Percentiles rank a stretch among this genome's conserved stretches.
These are phyloP conservation scores for Chymomyza amoena DNA, from an alignment of 2,888 invertebrate species.

Conservation along the genomic window DNA sequence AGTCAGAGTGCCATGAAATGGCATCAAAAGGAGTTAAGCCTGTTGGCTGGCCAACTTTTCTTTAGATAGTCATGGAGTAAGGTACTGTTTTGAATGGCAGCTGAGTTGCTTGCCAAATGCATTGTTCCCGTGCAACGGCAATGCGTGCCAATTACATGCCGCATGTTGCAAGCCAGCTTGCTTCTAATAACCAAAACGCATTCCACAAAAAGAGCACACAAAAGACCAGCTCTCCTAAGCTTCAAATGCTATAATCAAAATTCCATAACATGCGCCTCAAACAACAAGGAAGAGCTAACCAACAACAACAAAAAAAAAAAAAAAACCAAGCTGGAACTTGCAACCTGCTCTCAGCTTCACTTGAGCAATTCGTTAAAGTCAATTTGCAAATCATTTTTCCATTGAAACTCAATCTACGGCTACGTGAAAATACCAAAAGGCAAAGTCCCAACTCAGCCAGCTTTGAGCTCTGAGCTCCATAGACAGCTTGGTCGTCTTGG, in stretches of 20 bases:
- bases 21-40: conserved; percentile 17
- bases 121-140: conserved; percentile 6
- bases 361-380: conserved; percentile 75
- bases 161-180: neutral
- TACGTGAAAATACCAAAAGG: conserved; percentile 71
- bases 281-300: conserved; percentile 14
- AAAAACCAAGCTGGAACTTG: too few species aligned
- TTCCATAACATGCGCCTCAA: conserved; percentile 54
- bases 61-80: conserved; percentile 14
- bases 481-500: conserved; percentile 8
- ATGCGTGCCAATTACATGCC: conserved; percentile 61
- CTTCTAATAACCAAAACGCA: conserved; percentile 26
- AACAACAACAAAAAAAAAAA: neutral
- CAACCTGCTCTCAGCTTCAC: conserved; percentile 24
- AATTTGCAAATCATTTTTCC: conserved; percentile 77
- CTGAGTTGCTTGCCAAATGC: neutral
- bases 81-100: conserved; percentile 8
- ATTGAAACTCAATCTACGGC: conserved; percentile 75
- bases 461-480: neutral
- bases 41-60: neutral
- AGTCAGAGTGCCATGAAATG: conserved; percentile 41
- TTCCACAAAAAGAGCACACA: neutral
- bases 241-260: conserved; percentile 64
- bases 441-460: conserved; percentile 24
- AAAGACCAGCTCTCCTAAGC: neutral